Evolutionary conservation across 2,888 invertebrate species (phyloP).

Genomic region (Megalurothrips usitatus): DNA sequence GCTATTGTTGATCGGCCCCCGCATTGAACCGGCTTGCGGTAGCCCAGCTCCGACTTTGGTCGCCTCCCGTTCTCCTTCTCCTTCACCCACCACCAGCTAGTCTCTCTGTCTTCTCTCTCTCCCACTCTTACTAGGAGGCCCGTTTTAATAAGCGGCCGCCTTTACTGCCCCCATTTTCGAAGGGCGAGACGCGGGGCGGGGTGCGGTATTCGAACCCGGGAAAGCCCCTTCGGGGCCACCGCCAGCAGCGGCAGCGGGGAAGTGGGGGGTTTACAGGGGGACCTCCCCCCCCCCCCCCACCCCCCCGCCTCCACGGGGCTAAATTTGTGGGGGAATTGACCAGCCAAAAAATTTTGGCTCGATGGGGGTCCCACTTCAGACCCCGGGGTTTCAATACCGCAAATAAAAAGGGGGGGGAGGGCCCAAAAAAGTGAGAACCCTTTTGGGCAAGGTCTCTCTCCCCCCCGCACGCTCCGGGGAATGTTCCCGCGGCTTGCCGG

Average conservation of each 20-base stretch:
- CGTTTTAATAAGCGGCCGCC: too few species aligned
- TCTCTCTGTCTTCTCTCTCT: too few species aligned
- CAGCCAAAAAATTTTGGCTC: neutral
- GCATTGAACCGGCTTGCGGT: slow-evolving; percentile 1
- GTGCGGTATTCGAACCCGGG: too few species aligned
- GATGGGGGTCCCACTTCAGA: neutral
- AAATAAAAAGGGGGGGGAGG: neutral
- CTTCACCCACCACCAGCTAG: neutral
- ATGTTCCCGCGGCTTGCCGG: too few species aligned
- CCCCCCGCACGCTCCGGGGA: neutral
- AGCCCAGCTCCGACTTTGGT: neutral
- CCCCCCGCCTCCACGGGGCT: neutral
- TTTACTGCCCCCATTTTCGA: too few species aligned
- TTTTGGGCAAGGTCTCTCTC: neutral
- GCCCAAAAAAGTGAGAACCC: neutral
- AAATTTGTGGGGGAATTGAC: neutral
- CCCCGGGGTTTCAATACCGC: neutral
- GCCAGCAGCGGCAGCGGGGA: too few species aligned
- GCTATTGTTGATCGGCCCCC: neutral
- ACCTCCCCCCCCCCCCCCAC: neutral
- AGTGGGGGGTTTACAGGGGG: too few species aligned
- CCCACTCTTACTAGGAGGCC: too few species aligned
- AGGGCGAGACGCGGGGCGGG: too few species aligned
- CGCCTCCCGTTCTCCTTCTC: neutral
- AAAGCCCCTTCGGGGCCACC: too few species aligned